Evolutionary conservation across 2,888 invertebrate species (phyloP).

Genomic region (Cheilosia vulpina): DNA sequence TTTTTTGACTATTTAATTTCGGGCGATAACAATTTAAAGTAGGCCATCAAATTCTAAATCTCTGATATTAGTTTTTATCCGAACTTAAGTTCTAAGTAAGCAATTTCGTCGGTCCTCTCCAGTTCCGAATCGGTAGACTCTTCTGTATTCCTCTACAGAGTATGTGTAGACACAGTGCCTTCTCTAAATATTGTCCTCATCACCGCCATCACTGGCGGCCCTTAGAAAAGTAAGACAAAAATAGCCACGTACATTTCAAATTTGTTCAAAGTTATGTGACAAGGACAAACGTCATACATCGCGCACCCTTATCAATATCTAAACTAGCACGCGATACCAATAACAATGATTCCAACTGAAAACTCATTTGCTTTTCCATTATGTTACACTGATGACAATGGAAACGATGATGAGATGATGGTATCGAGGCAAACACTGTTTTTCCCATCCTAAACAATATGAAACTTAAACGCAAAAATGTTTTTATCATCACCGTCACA

Average conservation of each 20-base stretch:
- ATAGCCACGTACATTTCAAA: neutral
- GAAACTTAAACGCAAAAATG: slow-evolving; percentile 55
- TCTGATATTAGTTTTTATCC: no score
- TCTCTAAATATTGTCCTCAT: no score
- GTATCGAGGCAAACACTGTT: slow-evolving; percentile 44
- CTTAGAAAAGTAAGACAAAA: no score
- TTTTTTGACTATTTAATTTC: no score
- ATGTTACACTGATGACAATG: slow-evolving; percentile 27
- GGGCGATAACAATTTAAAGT: no score
- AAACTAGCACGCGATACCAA: slow-evolving; percentile 60
- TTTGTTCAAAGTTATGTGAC: neutral
- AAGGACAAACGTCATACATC: slow-evolving; percentile 21
- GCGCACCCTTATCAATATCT: slow-evolving; percentile 39
- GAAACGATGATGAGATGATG: slow-evolving; percentile 58
- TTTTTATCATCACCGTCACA: slow-evolving; percentile 64
- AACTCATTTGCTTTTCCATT: slow-evolving; percentile 29
- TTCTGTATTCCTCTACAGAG: no score
- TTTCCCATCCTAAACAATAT: neutral
- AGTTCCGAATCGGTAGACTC: no score
- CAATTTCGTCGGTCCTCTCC: no score
- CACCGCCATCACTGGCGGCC: no score
- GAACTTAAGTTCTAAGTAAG: no score
- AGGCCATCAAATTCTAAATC: no score
- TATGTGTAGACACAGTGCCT: no score
- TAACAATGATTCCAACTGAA: slow-evolving; percentile 44